Base-by-base conservation (phyloP, 2,888 invertebrate species). In the Cheilosia vernalis region DNA sequence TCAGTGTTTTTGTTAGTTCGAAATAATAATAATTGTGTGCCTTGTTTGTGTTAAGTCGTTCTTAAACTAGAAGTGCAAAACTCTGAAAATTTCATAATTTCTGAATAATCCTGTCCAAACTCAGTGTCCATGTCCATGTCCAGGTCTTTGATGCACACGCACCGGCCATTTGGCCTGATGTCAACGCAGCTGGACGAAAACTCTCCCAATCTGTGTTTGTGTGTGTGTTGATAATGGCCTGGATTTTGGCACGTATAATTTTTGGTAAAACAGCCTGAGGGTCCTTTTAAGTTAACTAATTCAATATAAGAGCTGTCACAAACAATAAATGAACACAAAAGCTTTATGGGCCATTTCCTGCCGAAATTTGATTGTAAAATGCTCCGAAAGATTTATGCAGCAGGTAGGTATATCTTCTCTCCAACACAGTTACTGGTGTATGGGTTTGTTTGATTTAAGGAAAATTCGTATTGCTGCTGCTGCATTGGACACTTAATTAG, bases 291-390 rank as follows among this genome's bases (percentile, higher is more conserved):
- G 84, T 81, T 83, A 80, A 84, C 84, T 81, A 78, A 83, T 73
- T 82, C 87, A 84, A 85, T 84, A 87, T 74, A 77, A 87, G 77
- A 87, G 82, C 87, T 87, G 87, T 87, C 87, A 87, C 82, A 85
- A 87, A 85, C 87, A 87, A 84, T 87, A 82, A 76, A 79, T 78
- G 73, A 87, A 87, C 84, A 87, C 84, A 87, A 87, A 56, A 70
- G 69, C 78, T 74, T 81, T 72, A 81, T 81, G 64, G 80, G 69
- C 66, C 73, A 83, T 86, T 83, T 87, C 84, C 73, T 84, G 47
- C 77, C 77, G 58, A 77, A 82, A 78, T 86, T 83, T 87, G 78
- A 81, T 83, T 87, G 83, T 77, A 77, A 69, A 81, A 80, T 83
- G 74, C 87, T 74, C 79, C 13, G 24, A 24, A 47, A 9, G 17